phyloP scores from a whole-genome alignment of 2,113 vertebrate species.

The Hippoglossus stenolepis region DNA sequence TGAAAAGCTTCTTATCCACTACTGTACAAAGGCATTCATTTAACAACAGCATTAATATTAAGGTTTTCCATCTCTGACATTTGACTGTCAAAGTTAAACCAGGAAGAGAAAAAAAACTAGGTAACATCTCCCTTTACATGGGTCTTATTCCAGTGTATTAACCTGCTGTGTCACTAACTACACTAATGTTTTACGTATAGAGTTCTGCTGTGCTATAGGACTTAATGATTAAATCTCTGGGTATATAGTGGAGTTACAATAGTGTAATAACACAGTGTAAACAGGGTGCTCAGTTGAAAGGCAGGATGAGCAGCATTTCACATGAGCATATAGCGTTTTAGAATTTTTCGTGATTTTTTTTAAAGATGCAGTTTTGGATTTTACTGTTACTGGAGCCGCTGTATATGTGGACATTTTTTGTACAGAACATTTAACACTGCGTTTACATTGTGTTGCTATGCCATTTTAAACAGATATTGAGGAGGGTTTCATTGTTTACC shows the following conservation, averaged over 20 bases:
- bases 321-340: conserved; percentile 29
- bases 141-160: conserved; percentile 77
- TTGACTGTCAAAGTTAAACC: conserved; percentile 59
- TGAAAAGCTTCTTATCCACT: conserved; percentile 78
- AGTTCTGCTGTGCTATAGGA: conserved; percentile 56
- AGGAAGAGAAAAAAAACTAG: conserved; percentile 44
- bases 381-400: conserved; percentile 29
- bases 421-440: conserved; percentile 35
- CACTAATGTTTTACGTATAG: conserved; percentile 33
- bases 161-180: conserved; percentile 65
- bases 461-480: conserved; percentile 47
- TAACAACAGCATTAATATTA: conserved; percentile 76
- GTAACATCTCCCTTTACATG: conserved; percentile 56
- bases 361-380: conserved; percentile 39
- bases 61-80: conserved; percentile 64
- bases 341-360: conserved; percentile 22
- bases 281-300: conserved; percentile 58
- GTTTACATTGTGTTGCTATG: conserved; percentile 56
- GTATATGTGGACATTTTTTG: conserved; percentile 37
- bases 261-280: conserved; percentile 66
- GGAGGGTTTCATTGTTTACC: conserved; percentile 55
- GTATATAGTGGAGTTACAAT: conserved; percentile 55
- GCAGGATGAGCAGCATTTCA: conserved; percentile 45
- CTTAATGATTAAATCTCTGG: conserved; percentile 43
- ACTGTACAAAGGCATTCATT: conserved; percentile 82